Evolutionary conservation across 2,797 vertebrate species (phyloP).

Genomic region (Gadopsis marmoratus): DNA sequence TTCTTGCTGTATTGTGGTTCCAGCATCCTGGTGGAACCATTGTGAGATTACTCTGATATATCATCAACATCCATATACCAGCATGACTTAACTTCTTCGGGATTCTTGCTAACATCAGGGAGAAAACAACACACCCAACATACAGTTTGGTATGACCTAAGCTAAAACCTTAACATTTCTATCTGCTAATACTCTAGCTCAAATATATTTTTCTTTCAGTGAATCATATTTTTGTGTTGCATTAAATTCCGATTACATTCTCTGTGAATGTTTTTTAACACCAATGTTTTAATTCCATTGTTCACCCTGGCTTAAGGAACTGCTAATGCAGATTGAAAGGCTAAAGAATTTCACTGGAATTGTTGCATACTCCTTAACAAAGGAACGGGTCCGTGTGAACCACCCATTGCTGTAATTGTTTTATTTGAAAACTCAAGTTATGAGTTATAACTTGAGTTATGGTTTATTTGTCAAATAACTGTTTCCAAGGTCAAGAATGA

Average conservation of each 20-base stretch:
- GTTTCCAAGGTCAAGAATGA: too few species aligned
- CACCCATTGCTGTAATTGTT: too few species aligned
- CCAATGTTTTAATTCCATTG: not conserved
- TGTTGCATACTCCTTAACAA: too few species aligned
- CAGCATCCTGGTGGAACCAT: not conserved
- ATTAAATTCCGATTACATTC: not conserved
- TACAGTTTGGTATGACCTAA: not conserved
- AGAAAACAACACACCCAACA: not conserved
- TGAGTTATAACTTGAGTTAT: too few species aligned
- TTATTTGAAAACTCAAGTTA: too few species aligned
- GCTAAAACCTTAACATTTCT: not conserved
- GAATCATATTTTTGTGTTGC: not conserved
- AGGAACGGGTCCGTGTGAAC: too few species aligned
- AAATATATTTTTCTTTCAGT: not conserved
- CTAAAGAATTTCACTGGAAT: not conserved
- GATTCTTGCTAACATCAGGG: not conserved
- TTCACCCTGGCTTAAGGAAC: not conserved
- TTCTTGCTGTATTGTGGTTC: not conserved
- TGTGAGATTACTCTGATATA: not conserved
- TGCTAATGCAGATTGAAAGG: not conserved
- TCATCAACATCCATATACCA: not conserved
- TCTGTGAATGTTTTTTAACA: not conserved
- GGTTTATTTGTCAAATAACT: too few species aligned
- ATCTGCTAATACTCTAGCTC: not conserved
- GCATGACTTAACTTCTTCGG: not conserved